phyloP scores from a whole-genome alignment of 2,797 vertebrate species.

The Spondyliosoma cantharus region DNA sequence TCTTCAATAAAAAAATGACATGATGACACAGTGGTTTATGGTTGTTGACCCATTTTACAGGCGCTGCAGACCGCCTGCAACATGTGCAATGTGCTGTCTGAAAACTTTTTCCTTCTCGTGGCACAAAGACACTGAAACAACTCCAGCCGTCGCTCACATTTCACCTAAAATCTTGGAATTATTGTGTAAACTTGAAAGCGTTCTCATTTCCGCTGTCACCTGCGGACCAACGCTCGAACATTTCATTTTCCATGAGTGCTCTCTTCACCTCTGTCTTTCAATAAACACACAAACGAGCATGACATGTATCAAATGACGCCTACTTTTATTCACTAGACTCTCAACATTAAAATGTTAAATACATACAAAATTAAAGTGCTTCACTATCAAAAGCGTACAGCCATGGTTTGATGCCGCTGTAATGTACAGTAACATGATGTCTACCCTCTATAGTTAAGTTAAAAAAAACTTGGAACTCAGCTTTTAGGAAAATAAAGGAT shows the following conservation, averaged over 20 bases:
- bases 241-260: background rate
- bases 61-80: background rate
- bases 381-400: conserved; percentile 42
- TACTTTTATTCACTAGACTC: conserved; percentile 57
- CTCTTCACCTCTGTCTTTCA: background rate
- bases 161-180: background rate
- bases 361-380: conserved; percentile 58
- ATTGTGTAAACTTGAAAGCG: background rate
- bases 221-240: background rate
- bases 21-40: conserved; percentile 38
- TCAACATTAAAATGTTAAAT: conserved; percentile 50
- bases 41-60: conserved; percentile 61
- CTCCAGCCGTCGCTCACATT: background rate
- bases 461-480: background rate
- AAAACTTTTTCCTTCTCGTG: conserved; percentile 3
- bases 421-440: conserved; percentile 40
- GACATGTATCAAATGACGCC: conserved; percentile 14
- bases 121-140: background rate
- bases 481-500: background rate
- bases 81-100: background rate
- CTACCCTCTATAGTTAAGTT: conserved; percentile 22
- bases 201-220: background rate
- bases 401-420: conserved; percentile 31
- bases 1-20: conserved; percentile 54
- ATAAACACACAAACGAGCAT: conserved; percentile 24